These are phyloP conservation scores for Netta rufina DNA, from an alignment of 2,797 vertebrate genomes.

Conservation along the genomic window DNA sequence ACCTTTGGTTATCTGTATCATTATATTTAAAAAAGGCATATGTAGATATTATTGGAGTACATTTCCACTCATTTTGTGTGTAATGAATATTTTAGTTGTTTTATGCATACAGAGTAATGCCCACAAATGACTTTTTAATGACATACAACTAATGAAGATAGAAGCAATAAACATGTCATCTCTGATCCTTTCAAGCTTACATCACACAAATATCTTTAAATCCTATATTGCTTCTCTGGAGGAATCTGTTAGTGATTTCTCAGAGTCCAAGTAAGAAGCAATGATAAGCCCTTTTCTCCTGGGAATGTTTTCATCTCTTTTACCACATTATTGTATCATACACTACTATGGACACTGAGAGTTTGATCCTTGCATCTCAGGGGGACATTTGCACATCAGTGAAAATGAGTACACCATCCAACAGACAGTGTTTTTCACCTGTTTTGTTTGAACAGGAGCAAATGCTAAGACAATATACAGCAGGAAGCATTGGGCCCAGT, in stretches of 20 bases:
- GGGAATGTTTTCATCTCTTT: neutral
- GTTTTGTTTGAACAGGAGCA: neutral
- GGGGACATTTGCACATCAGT: rapidly evolving
- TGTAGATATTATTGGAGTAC: neutral
- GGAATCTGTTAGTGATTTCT: neutral
- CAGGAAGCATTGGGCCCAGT: neutral
- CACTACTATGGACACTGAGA: neutral
- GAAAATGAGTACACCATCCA: neutral
- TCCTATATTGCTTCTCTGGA: neutral
- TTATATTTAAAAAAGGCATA: neutral
- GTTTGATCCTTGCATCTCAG: neutral
- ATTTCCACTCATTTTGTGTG: neutral
- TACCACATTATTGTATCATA: neutral
- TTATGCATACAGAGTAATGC: constrained; percentile 50
- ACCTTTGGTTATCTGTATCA: neutral
- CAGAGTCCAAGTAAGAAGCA: neutral
- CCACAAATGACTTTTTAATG: constrained; percentile 67
- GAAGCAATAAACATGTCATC: constrained; percentile 58
- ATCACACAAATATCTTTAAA: constrained; percentile 38
- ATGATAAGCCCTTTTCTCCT: neutral
- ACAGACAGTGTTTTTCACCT: neutral
- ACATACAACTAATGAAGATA: constrained; percentile 71
- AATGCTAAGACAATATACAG: rapidly evolving
- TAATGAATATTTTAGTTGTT: constrained; percentile 62
- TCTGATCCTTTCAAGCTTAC: constrained; percentile 40